These are phyloP conservation scores for Apogon hyalosoma DNA, from an alignment of 2,797 vertebrate species.

Conservation along the genomic window DNA sequence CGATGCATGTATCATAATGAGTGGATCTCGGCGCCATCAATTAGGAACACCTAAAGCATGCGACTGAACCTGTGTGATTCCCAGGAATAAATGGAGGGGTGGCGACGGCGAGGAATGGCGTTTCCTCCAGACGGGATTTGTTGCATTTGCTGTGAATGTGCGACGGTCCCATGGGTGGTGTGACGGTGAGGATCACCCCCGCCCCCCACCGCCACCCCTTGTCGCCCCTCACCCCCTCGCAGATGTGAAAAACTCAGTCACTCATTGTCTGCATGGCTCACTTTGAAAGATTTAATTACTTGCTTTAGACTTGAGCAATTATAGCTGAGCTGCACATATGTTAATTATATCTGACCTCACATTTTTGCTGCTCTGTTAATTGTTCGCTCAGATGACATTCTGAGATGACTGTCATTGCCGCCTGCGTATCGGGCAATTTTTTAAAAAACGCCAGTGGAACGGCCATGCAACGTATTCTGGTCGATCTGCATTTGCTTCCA, in stretches of 20 bases:
- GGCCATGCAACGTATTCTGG: constrained; percentile 40
- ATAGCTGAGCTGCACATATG: constrained; percentile 78
- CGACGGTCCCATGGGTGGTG: constrained; percentile 40
- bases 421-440: constrained; percentile 64
- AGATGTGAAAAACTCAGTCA: constrained; percentile 36
- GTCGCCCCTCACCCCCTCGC: background rate
- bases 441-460: constrained; percentile 6
- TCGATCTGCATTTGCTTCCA: constrained; percentile 3
- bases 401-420: constrained; percentile 67
- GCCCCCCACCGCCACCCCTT: background rate
- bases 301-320: constrained; percentile 78
- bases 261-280: constrained; percentile 63
- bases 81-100: constrained; percentile 31
- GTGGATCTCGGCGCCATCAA: constrained; percentile 55
- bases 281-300: constrained; percentile 78
- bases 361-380: constrained; percentile 77
- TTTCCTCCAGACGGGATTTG: too few relatives aligned
- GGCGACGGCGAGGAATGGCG: constrained; percentile 21
- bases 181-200: constrained; percentile 46
- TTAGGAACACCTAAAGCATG: constrained; percentile 61
- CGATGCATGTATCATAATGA: constrained; percentile 71
- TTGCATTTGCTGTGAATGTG: background rate
- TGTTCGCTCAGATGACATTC: constrained; percentile 73
- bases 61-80: constrained; percentile 46
- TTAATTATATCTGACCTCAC: constrained; percentile 82